These are phyloP conservation scores for Ernsta delagoae DNA, from an alignment of 2,888 invertebrate species.

Conservation along the genomic window DNA sequence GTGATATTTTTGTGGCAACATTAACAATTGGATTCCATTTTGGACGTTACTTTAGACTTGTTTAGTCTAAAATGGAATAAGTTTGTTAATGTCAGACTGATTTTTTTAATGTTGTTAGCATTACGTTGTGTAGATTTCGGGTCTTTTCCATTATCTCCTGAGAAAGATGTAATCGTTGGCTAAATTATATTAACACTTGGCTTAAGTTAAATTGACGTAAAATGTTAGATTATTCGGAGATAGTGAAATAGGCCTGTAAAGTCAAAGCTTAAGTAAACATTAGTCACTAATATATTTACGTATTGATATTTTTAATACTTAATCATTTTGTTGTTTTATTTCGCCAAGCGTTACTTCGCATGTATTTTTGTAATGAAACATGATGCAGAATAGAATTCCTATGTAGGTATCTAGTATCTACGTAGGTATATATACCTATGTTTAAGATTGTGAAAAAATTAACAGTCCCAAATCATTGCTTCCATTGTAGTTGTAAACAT, in stretches of 20 bases:
- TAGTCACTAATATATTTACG: constrained; percentile 40
- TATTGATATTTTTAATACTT: constrained; percentile 42
- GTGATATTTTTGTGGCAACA: constrained; percentile 56
- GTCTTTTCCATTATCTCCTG: background rate
- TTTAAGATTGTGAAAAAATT: constrained; percentile 38
- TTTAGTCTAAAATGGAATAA: constrained; percentile 52
- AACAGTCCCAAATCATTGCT: constrained; percentile 73
- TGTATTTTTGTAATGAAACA: constrained; percentile 49
- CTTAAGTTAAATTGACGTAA: too few relatives aligned
- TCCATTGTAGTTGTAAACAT: constrained; percentile 76
- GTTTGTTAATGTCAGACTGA: constrained; percentile 67
- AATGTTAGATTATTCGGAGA: too few relatives aligned
- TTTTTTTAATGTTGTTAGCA: constrained; percentile 42
- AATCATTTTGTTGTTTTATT: constrained; percentile 45
- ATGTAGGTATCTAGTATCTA: too few relatives aligned
- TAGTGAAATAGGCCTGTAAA: too few relatives aligned
- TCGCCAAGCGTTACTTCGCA: constrained; percentile 42
- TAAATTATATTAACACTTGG: too few relatives aligned
- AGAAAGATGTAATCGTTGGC: too few relatives aligned
- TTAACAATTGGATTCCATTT: constrained; percentile 58
- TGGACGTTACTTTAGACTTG: constrained; percentile 22
- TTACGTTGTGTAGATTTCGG: constrained; percentile 30
- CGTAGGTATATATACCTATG: too few relatives aligned
- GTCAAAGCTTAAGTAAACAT: too few relatives aligned
- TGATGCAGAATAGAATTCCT: constrained; percentile 50